A percentile compares a stretch with the other conserved stretches of the same genome.
Evolutionary conservation across 2,113 vertebrate genomes (phyloP).

Genomic region (Mus musculus): GRCm39 chr12:60224001-60224500

Average conservation of each 20-base stretch:
- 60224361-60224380: too few relatives aligned
- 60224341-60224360: too few relatives aligned
- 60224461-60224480: too few relatives aligned
- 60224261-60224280: not conserved
- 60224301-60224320: too few relatives aligned
- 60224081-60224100: not conserved
- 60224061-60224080: not conserved
- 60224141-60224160: not conserved
- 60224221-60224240: not conserved
- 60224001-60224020: not conserved
- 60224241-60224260: not conserved
- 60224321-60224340: too few relatives aligned
- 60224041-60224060: not conserved
- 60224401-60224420: too few relatives aligned
- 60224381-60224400: too few relatives aligned
- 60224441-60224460: too few relatives aligned
- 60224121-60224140: not conserved
- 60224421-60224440: too few relatives aligned
- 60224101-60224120: not conserved
- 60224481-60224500: too few relatives aligned
- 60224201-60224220: not conserved
- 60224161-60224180: not conserved
- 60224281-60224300: not conserved
- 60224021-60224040: not conserved
- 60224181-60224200: not conserved